Base-by-base conservation (phyloP, 2,888 invertebrate species). In the Drosophila austrosaltans region DNA sequence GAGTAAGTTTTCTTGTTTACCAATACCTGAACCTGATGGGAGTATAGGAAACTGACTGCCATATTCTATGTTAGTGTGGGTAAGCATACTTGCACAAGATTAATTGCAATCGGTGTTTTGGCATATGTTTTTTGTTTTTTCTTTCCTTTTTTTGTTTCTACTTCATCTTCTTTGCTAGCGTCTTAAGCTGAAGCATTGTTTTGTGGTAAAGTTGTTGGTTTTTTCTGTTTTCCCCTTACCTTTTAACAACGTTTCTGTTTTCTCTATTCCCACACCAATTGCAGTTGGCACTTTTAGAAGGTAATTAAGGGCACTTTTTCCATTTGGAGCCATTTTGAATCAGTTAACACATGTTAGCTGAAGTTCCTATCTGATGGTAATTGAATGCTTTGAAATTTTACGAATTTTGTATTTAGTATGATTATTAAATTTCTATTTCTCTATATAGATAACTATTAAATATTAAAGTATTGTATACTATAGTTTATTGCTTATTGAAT, bases 61-160 rank as follows among this genome's bases (percentile, higher is more conserved):
- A 30, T 30, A 30, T 28, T 30, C 12, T n/a, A 16, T 12, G 22
- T 42, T 64, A 53, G 59, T 28, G 20, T 10, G 36, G 39, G 63
- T 69, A 77, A 48, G 48, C 42, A 48, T 48, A 85, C 88, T 78
- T 80, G 90, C 85, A 81, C 76, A 87, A 88, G 90, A 88, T 88
- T 88, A 88, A 88, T 88, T 88, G 88, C 89, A 85, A 90, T 88
- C 83, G 88, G 88, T 89, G 83, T 89, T 87, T 87, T 79, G 89
- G 87, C 88, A 90, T 88, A 90, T 90, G 88, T 89, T 90, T 81
- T 76, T 70, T 69, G 61, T 1, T 30, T 71, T 72, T 59, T 66
- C 66, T 65, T 63, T 62, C 57, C 54, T 36, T 71, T 77, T 70
- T 67, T 70, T 3, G 30, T 5, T 30, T 28, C 2, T 16, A 61